Conservation (phyloP, 2,797 vertebrate genomes). For the Tenualosa thibaudeaui region DNA sequence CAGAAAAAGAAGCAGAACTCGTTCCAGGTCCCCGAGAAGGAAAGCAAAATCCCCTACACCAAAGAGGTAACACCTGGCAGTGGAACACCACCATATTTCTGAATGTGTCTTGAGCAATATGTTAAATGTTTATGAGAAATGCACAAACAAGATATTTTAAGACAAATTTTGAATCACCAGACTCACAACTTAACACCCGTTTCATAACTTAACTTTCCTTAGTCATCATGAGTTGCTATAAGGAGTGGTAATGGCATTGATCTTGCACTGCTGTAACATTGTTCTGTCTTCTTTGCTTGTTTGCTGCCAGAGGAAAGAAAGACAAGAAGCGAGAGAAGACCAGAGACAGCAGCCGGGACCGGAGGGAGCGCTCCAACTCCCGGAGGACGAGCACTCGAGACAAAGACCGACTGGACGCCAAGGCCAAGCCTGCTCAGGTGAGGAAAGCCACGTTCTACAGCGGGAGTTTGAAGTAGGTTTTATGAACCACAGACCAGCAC, state of each 20-base stretch:
- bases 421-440: slow-evolving; percentile 68
- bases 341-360: slow-evolving; percentile 79
- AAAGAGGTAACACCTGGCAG: slow-evolving; percentile 70
- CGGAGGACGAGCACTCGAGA: slow-evolving; percentile 86
- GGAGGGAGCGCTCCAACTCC: slow-evolving; percentile 78
- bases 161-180: too few species aligned
- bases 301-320: slow-evolving; percentile 81
- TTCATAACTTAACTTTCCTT: background rate
- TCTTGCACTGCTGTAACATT: background rate
- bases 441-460: slow-evolving; percentile 42
- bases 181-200: background rate
- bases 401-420: slow-evolving; percentile 73
- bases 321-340: slow-evolving; percentile 82
- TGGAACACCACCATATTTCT: background rate
- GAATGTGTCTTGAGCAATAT: background rate
- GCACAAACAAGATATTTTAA: background rate
- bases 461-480: background rate
- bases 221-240: too few species aligned
- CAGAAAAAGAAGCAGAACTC: slow-evolving; percentile 84
- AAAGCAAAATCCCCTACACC: slow-evolving; percentile 84
- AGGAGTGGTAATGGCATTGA: background rate
- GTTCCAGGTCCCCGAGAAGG: slow-evolving; percentile 81
- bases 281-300: background rate
- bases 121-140: background rate
- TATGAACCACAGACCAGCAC: background rate